Conservation (phyloP, 2,113 vertebrate species). For the Bos indicus region DNA sequence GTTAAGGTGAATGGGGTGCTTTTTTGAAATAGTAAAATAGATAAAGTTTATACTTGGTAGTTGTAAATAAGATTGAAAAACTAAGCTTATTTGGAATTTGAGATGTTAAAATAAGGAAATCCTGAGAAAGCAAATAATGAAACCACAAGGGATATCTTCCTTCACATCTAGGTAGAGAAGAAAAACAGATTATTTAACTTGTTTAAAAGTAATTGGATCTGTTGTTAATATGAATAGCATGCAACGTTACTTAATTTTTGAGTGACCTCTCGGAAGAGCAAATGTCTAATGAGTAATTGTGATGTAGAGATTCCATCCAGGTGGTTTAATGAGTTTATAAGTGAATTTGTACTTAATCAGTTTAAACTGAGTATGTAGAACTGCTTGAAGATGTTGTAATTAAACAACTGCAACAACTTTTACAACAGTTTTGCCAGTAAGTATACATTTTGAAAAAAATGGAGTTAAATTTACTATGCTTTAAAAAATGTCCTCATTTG, state of each 20-base stretch:
- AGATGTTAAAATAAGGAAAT: constrained; percentile 21
- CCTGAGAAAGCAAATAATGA: background rate
- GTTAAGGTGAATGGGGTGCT: constrained; percentile 14
- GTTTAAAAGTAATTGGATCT: constrained; percentile 28
- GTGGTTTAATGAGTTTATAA: constrained; percentile 31
- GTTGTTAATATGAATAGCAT: background rate
- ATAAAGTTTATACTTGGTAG: constrained; percentile 30
- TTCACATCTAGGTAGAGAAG: constrained; percentile 9
- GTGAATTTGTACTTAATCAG: constrained; percentile 25
- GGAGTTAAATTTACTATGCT: background rate
- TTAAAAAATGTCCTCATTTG: background rate
- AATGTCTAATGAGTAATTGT: background rate
- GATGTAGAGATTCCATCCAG: background rate
- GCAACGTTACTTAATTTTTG: constrained; percentile 11
- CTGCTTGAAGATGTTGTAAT: constrained; percentile 36
- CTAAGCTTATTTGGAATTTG: constrained; percentile 48
- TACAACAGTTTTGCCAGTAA: constrained; percentile 4
- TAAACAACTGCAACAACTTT: background rate
- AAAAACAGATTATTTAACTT: constrained; percentile 31
- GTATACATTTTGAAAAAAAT: constrained; percentile 1
- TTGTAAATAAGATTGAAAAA: constrained; percentile 40
- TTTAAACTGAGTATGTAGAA: constrained; percentile 37
- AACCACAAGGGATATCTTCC: constrained; percentile 12
- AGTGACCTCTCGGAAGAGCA: background rate
- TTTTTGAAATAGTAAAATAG: constrained; percentile 42